Percentiles rank a stretch among this genome's conserved stretches.
phyloP scores from a whole-genome alignment of 2,113 vertebrate species.

The Tychaedon coryphoeus region DNA sequence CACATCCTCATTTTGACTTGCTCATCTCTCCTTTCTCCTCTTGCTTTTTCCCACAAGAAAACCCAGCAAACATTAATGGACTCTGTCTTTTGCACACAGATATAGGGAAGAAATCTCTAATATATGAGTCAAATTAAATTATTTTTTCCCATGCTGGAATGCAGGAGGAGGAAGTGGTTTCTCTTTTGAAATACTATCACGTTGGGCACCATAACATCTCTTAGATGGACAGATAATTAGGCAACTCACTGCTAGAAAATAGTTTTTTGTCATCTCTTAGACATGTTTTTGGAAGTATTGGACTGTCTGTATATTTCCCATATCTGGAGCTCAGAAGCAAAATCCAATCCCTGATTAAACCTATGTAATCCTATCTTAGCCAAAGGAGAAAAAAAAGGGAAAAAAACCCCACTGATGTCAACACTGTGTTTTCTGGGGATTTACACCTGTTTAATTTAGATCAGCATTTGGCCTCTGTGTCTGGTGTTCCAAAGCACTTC shows the following conservation, averaged over 20 bases:
- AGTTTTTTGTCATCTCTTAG: background rate
- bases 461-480: background rate
- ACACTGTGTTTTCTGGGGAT: background rate
- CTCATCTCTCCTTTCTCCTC: background rate
- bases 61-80: background rate
- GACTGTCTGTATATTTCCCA: background rate
- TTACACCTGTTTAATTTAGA: constrained; percentile 9
- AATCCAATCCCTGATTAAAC: background rate
- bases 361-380: background rate
- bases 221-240: background rate
- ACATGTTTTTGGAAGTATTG: background rate
- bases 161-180: background rate
- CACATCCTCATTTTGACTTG: background rate
- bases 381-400: background rate
- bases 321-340: background rate
- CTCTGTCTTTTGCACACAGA: background rate
- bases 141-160: background rate
- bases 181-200: background rate
- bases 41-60: background rate
- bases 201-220: background rate
- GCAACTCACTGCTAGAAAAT: background rate
- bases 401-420: background rate
- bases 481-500: background rate
- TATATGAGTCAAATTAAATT: background rate
- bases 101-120: background rate